phyloP scores from a whole-genome alignment of 2,797 vertebrate species.

The Hybognathus amarus region DNA sequence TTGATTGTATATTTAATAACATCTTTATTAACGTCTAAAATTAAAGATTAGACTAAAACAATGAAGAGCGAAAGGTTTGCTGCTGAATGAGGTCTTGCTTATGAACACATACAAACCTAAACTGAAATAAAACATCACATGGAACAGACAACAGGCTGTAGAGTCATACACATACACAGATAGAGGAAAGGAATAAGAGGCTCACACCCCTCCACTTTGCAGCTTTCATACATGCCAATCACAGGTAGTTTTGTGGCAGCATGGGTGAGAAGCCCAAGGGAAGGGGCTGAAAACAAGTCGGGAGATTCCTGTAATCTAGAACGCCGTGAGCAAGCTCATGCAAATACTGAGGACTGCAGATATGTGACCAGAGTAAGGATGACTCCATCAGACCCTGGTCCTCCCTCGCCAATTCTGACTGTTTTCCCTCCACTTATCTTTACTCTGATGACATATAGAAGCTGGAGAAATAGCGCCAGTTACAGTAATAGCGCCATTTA shows the following conservation, averaged over 20 bases:
- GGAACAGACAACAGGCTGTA: slow-evolving; percentile 29
- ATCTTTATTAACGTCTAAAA: background rate
- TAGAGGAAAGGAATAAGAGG: background rate
- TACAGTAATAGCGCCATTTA: slow-evolving; percentile 3
- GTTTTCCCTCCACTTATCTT: slow-evolving; percentile 31
- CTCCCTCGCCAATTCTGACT: slow-evolving; percentile 26
- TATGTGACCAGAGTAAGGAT: slow-evolving; percentile 69
- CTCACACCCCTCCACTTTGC: background rate
- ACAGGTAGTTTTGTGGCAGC: slow-evolving; percentile 14
- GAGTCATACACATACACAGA: slow-evolving; percentile 36
- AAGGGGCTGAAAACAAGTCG: background rate
- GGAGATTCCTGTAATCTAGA: slow-evolving; percentile 41
- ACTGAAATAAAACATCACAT: background rate
- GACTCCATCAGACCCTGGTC: slow-evolving; percentile 65
- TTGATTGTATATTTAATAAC: too few relatives aligned
- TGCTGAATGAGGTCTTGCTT: background rate
- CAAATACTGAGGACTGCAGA: slow-evolving; percentile 62
- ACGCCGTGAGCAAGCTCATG: slow-evolving; percentile 57
- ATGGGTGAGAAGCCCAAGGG: slow-evolving; percentile 25
- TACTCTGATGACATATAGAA: background rate
- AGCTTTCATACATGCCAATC: slow-evolving; percentile 33
- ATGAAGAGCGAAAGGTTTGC: background rate
- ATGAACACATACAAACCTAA: slow-evolving; percentile 7
- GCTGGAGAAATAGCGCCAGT: background rate
- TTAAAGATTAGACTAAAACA: background rate